A percentile compares a stretch with the other conserved stretches of the same genome.
Evolutionary conservation across 2,113 vertebrate species (phyloP).

Genomic region (Bubo blakistoni): DNA sequence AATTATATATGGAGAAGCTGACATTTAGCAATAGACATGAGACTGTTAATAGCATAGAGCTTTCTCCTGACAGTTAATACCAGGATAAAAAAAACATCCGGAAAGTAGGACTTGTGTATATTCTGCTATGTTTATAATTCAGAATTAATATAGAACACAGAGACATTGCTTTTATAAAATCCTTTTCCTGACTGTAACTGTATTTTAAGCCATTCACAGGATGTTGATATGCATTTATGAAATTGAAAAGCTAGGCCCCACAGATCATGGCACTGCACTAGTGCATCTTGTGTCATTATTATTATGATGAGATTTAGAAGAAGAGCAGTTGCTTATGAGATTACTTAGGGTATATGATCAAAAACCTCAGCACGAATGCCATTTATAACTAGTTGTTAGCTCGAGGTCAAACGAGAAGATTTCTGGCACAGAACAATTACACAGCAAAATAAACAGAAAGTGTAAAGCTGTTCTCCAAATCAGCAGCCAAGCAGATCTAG

Average conservation of each 20-base stretch:
- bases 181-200: neutral
- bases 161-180: neutral
- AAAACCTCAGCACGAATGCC: neutral
- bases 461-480: neutral
- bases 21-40: neutral
- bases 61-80: constrained; percentile 5
- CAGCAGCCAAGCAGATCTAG: neutral
- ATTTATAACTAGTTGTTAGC: neutral
- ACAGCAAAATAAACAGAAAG: neutral
- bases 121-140: constrained; percentile 24
- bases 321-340: neutral
- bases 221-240: constrained; percentile 10
- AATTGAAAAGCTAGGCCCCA: neutral
- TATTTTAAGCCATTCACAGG: neutral
- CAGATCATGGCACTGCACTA: neutral
- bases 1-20: neutral
- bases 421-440: neutral
- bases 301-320: neutral
- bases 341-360: neutral
- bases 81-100: neutral
- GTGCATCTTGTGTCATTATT: neutral
- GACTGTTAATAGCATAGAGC: neutral
- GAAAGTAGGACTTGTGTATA: constrained; percentile 1
- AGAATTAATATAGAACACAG: constrained; percentile 20
- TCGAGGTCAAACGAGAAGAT: neutral